phyloP scores from a whole-genome alignment of 2,113 vertebrate species.

The Aleadryas rufinucha region DNA sequence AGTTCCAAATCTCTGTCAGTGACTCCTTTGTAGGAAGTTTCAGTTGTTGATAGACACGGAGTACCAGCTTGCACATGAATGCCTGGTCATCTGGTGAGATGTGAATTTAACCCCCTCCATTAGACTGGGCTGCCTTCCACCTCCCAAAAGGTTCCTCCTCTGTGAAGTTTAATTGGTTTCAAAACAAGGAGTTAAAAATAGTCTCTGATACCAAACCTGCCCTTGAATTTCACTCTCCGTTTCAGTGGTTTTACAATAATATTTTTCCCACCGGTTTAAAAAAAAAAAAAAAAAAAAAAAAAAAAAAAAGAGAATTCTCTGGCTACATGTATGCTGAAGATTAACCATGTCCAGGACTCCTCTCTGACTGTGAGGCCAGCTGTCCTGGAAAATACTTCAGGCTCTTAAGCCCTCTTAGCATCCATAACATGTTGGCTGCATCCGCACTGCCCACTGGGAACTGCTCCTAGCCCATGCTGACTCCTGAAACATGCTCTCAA shows the following conservation, averaged over 20 bases:
- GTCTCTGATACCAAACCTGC: neutral
- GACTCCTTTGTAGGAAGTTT: slow-evolving; percentile 28
- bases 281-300: too few relatives aligned
- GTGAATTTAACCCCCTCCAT: neutral
- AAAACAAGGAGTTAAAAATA: neutral
- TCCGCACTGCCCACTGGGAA: slow-evolving; percentile 1
- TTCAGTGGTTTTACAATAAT: neutral
- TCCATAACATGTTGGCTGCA: slow-evolving; percentile 46
- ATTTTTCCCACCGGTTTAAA: neutral
- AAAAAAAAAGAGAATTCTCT: neutral
- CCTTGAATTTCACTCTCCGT: neutral
- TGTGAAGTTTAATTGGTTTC: neutral
- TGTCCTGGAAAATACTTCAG: slow-evolving; percentile 58
- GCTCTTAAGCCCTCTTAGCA: slow-evolving; percentile 37
- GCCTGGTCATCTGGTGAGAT: neutral
- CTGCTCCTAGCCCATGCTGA: neutral
- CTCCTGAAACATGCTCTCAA: neutral
- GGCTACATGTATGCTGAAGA: neutral
- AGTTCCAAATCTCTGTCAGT: slow-evolving; percentile 49
- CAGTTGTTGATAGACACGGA: slow-evolving; percentile 32
- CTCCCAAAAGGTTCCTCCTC: neutral
- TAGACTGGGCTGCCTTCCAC: neutral
- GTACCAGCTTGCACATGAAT: slow-evolving; percentile 24
- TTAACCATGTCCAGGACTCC: slow-evolving; percentile 18
- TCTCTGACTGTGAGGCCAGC: slow-evolving; percentile 33